Evolutionary conservation across 2,113 vertebrate species (phyloP), one percentile per base, ranked within the genome.

Genomic region (Hipposideros armiger): DNA sequence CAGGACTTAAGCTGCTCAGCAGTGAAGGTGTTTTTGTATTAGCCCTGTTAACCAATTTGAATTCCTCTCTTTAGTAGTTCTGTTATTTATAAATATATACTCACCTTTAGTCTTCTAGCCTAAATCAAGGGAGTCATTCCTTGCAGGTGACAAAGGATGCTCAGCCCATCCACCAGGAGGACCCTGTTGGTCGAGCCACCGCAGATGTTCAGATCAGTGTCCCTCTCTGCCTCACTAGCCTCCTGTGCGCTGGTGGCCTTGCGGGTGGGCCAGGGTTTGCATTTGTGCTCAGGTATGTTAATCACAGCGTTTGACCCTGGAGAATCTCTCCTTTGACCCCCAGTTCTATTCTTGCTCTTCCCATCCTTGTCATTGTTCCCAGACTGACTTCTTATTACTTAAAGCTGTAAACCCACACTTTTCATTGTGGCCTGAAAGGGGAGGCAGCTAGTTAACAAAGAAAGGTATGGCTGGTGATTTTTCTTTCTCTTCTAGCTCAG

Each of bases 401-500:
- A 32, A 60, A 74, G 40, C n/a, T 40, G 2, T 14, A 42, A 94
- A 80, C 73, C 60, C 73, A n/a, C 69, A 77, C 42, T 47, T 85
- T 62, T 45, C 40, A 24, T 58, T 3, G 7, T 5, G 66, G 66
- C 66, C 81, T 14, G 60, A 54, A 80, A 69, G 73, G 40, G 36
- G 89, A 82, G 90, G 78, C 89, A 70, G 94, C 69, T 36, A 45
- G 60, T 69, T 95, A 82, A 78, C 78, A 97, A 94, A 94, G 94
- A 67, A 90, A 96, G 88, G 73, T 10, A 36, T 22, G 85, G 86
- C 82, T 54, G 88, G 85, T 83, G 91, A 89, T 93, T 96, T 94
- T 95, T 83, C 77, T 77, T 96, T 96, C 96, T 94, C 56, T 97
- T 97, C 92, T 78, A 94, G 91, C 87, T 98, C 88, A 74, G 86